phyloP scores from a whole-genome alignment of 2,113 vertebrate genomes.

The Camarhynchus parvulus region DNA sequence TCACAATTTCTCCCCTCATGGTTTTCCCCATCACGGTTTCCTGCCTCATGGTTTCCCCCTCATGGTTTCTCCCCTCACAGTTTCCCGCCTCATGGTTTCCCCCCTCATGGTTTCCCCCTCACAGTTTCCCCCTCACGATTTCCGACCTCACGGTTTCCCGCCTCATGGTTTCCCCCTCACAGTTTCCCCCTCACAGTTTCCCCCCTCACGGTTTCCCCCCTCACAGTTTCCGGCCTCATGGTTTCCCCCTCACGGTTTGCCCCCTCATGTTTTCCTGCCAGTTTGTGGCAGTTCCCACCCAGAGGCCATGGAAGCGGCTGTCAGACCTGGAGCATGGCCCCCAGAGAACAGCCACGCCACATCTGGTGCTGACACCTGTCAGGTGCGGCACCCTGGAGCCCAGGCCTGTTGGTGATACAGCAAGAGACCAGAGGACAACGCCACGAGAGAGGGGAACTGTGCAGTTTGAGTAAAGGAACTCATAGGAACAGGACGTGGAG shows the following conservation, averaged over 20 bases:
- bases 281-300: background rate
- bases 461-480: background rate
- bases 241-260: rapidly evolving
- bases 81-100: rapidly evolving
- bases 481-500: rapidly evolving
- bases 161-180: background rate
- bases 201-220: rapidly evolving
- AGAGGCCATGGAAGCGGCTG: rapidly evolving
- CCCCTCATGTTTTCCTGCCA: rapidly evolving
- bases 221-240: background rate
- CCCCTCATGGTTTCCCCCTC: rapidly evolving
- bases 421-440: background rate
- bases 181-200: rapidly evolving
- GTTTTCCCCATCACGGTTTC: rapidly evolving
- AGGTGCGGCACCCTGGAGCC: rapidly evolving
- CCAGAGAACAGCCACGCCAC: background rate
- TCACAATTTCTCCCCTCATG: rapidly evolving
- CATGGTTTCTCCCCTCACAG: rapidly evolving
- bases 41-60: rapidly evolving
- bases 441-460: background rate
- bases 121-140: rapidly evolving
- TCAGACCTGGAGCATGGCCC: background rate
- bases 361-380: rapidly evolving
- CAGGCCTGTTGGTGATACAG: rapidly evolving
- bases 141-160: rapidly evolving